These are phyloP conservation scores for Cherax quadricarinatus DNA, from an alignment of 1,140 invertebrate genomes.

Conservation along the genomic window DNA sequence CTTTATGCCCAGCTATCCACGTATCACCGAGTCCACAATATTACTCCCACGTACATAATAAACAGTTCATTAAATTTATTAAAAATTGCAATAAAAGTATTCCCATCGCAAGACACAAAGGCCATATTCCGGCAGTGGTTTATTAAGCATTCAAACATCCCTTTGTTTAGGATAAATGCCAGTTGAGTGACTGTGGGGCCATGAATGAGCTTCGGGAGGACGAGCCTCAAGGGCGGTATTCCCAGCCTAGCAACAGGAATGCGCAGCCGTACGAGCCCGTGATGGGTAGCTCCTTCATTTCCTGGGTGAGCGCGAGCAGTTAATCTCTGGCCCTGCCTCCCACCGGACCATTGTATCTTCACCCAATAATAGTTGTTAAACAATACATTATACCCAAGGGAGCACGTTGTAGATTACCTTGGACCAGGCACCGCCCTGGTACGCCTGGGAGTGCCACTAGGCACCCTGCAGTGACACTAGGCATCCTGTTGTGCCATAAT, in stretches of 20 bases:
- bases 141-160: constrained; percentile 56
- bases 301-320: background rate
- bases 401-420: background rate
- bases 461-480: too few species aligned
- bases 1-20: too few species aligned
- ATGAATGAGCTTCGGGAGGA: background rate
- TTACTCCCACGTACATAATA: background rate
- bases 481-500: too few species aligned
- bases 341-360: constrained; percentile 30
- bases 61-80: background rate
- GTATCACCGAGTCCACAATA: too few species aligned
- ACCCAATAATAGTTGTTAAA: constrained; percentile 47
- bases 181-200: background rate
- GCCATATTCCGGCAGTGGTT: constrained; percentile 48
- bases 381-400: constrained; percentile 39
- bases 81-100: constrained; percentile 1
- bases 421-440: too few species aligned
- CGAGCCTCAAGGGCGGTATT: background rate
- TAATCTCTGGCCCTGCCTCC: constrained; percentile 43
- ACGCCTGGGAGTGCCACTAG: background rate
- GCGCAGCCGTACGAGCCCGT: background rate
- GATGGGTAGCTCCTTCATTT: background rate
- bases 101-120: constrained; percentile 41
- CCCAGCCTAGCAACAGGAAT: background rate
- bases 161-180: constrained; percentile 37